Conservation (phyloP, 2,113 vertebrate genomes). For the Desmodus rotundus region DNA sequence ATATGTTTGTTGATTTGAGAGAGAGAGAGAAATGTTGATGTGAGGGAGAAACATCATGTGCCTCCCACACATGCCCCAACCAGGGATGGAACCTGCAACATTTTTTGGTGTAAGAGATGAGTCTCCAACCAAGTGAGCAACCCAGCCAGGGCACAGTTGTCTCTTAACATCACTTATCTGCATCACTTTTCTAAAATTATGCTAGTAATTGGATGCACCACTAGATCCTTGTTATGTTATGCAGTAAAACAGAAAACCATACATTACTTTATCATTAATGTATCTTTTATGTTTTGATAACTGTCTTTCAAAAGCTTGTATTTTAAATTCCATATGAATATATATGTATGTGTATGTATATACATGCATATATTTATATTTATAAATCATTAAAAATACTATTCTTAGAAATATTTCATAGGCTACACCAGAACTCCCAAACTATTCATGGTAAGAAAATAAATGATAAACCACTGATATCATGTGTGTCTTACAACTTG, state of each 20-base stretch:
- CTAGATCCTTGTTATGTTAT: neutral
- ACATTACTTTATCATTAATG: neutral
- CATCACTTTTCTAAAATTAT: neutral
- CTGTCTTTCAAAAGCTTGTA: neutral
- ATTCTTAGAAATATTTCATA: neutral
- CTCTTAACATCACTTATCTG: neutral
- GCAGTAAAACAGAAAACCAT: neutral
- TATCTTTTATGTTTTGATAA: neutral
- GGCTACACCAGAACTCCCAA: neutral
- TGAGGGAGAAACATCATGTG: too few relatives aligned
- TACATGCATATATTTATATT: neutral
- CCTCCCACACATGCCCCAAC: too few relatives aligned
- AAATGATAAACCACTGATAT: neutral
- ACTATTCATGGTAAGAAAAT: neutral
- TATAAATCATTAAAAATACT: neutral
- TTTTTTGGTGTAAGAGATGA: too few relatives aligned
- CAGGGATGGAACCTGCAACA: too few relatives aligned
- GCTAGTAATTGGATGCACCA: neutral
- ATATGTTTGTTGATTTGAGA: too few relatives aligned
- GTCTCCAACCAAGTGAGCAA: too few relatives aligned
- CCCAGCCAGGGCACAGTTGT: neutral
- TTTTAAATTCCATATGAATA: neutral
- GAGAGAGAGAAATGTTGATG: too few relatives aligned
- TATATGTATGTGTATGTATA: too few relatives aligned
- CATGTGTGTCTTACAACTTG: neutral